Evolutionary conservation across 2,888 invertebrate species (phyloP), one percentile per base, ranked within the genome.

Genomic region (Eupelmus urozonus): DNA sequence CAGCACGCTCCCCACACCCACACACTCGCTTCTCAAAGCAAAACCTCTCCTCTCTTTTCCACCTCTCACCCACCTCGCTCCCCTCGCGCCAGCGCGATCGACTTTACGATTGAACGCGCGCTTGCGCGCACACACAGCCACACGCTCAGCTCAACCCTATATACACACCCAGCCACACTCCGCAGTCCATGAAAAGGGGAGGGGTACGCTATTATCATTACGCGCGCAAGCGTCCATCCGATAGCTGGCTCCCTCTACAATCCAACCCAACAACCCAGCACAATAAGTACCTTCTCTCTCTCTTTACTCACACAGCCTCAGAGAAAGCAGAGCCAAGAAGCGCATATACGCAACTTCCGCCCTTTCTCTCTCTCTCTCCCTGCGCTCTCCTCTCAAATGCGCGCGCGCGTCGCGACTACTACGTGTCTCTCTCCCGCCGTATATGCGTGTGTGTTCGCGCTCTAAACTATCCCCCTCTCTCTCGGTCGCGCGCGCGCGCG

Each of bases 341-440:
- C 18, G 29, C 45, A 59, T 70, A n/a, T 66, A 69, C 78, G 78
- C 73, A 78, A 78, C 63, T 78, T 78, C 78, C 78, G 78, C 73
- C 55, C 62, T 20, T 53, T 73, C 67, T 34, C 55, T 62, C 78
- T 60, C 60, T 20, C n/a, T 63, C 16, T 34, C 29, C 11, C n/a
- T 18, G 25, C 20, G 18, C 63, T 40, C 40, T 18, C 62, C 60
- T 23, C 62, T 29, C 62, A 16, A 25, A 62, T 51, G 18, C 40
- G 20, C 25, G 45, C 42, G 42, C 1, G 34, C 7, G 4, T 34
- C 16, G 16, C 16, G 13, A 45, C 16, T n/a, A n/a, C n/a, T n/a
- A n/a, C n/a, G 16, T 2, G 13, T 27, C 57, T 27, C 57, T 34
- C 13, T 45, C 45, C 45, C 45, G 9, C 16, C 45, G 34, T 18